These are phyloP conservation scores for Calliopum simillimum DNA, from an alignment of 2,888 invertebrate genomes.

Conservation along the genomic window DNA sequence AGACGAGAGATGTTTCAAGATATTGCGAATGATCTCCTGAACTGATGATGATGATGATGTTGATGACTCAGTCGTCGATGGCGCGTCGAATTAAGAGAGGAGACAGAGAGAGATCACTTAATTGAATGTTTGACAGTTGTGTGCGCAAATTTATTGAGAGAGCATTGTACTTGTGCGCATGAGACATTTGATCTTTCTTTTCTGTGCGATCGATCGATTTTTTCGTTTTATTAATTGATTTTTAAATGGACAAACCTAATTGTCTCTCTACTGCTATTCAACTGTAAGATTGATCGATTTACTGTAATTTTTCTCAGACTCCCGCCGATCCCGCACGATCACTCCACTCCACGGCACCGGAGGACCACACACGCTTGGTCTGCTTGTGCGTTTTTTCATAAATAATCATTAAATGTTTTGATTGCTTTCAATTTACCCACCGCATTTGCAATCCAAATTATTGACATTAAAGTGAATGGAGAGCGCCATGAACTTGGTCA, in stretches of 20 bases:
- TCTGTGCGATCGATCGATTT: too few species aligned
- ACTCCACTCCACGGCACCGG: constrained; percentile 2
- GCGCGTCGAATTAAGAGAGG: not conserved
- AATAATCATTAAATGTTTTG: constrained; percentile 40
- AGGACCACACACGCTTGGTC: constrained; percentile 19
- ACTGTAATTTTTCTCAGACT: not conserved
- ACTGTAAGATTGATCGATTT: constrained; percentile 6
- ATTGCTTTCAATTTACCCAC: constrained; percentile 51
- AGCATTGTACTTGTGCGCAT: too few species aligned
- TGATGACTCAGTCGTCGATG: constrained; percentile 16
- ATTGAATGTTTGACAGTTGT: constrained; percentile 24
- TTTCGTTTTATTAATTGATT: too few species aligned
- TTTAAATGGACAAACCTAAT: too few species aligned
- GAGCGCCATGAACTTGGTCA: too few species aligned
- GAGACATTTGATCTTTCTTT: too few species aligned
- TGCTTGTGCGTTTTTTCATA: constrained; percentile 27
- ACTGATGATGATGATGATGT: not conserved
- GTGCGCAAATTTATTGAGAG: too few species aligned
- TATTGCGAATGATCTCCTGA: too few species aligned
- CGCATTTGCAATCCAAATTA: constrained; percentile 53
- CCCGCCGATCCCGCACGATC: not conserved
- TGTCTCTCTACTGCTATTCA: too few species aligned
- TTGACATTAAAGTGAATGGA: not conserved
- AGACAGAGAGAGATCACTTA: not conserved
- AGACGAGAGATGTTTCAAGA: not conserved